Conservation (phyloP, 2,113 vertebrate genomes). For the Passer montanus region DNA sequence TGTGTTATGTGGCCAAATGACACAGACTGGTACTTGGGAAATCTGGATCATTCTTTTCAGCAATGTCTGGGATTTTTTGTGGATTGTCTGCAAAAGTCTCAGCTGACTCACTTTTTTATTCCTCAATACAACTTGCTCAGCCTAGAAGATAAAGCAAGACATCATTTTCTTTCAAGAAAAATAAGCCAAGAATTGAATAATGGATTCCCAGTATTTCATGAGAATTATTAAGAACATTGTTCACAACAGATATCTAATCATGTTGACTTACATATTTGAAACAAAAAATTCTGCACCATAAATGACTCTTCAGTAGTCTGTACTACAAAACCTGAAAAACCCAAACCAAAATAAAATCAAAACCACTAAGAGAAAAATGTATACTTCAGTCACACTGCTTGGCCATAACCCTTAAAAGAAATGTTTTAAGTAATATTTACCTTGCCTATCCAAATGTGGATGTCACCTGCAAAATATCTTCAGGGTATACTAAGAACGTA, state of each 20-base stretch:
- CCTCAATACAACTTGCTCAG: conserved; percentile 80
- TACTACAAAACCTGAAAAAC: neutral
- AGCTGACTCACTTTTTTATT: conserved; percentile 84
- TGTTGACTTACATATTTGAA: neutral
- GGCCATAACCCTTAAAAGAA: neutral
- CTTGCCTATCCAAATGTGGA: neutral
- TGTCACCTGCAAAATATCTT: neutral
- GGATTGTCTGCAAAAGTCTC: conserved; percentile 27
- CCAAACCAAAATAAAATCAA: neutral
- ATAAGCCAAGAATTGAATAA: conserved; percentile 71
- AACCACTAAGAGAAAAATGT: neutral
- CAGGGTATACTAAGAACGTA: neutral
- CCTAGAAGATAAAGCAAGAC: neutral
- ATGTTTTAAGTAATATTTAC: neutral
- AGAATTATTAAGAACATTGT: neutral
- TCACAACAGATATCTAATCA: neutral
- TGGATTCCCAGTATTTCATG: conserved; percentile 75
- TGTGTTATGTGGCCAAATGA: conserved; percentile 72
- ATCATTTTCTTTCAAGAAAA: conserved; percentile 40
- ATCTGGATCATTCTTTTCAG: conserved; percentile 76
- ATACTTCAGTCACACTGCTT: neutral
- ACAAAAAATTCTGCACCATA: neutral
- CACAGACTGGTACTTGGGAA: conserved; percentile 59
- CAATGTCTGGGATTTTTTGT: conserved; percentile 73
- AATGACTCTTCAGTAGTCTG: neutral